Percentiles rank a stretch among this genome's conserved stretches.
These are phyloP conservation scores for Atlantisia rogersi DNA, from an alignment of 2,113 vertebrate species.

Conservation along the genomic window DNA sequence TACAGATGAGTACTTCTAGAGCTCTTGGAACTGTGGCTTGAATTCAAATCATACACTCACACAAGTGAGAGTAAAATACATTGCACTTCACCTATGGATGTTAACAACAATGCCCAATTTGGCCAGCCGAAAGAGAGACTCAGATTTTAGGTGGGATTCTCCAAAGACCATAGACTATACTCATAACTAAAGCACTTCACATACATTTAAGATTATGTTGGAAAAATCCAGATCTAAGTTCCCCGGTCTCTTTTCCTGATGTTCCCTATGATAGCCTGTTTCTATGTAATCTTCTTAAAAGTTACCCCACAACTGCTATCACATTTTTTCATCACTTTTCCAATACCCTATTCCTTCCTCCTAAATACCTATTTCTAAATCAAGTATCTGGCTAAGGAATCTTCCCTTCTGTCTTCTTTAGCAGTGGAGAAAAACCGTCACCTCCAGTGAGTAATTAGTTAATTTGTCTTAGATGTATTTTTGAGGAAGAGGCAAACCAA, in stretches of 20 bases:
- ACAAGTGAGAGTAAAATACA: not conserved
- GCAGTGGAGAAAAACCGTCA: not conserved
- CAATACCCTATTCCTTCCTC: not conserved
- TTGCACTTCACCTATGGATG: not conserved
- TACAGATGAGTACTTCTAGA: not conserved
- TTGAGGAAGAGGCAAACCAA: not conserved
- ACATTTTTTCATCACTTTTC: not conserved
- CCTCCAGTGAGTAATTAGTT: not conserved
- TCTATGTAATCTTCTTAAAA: not conserved
- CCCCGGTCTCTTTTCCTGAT: not conserved
- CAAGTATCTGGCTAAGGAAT: not conserved
- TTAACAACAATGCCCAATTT: not conserved
- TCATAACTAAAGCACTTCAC: not conserved
- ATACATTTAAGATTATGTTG: too few relatives aligned
- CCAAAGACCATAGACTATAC: not conserved
- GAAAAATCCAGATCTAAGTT: not conserved
- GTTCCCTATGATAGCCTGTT: not conserved
- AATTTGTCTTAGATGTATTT: not conserved
- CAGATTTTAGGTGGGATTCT: not conserved
- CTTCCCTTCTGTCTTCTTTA: not conserved
- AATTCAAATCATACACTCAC: not conserved
- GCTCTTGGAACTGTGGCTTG: not conserved
- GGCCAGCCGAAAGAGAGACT: not conserved
- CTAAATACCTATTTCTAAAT: not conserved
- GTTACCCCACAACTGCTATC: not conserved